phyloP scores from a whole-genome alignment of 2,113 vertebrate genomes.

The Gobius niger region DNA sequence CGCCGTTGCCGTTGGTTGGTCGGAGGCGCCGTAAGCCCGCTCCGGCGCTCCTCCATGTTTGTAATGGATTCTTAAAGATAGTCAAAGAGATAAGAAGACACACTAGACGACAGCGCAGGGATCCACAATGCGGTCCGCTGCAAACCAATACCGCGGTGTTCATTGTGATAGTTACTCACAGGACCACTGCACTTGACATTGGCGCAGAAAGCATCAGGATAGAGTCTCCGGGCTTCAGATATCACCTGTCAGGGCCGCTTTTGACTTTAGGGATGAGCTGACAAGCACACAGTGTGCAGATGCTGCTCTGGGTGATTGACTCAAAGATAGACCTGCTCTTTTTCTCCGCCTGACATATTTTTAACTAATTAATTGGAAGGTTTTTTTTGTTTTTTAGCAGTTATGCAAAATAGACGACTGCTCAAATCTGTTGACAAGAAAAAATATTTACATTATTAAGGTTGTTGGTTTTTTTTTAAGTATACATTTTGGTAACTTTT shows the following conservation, averaged over 20 bases:
- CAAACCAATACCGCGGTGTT: slow-evolving; percentile 60
- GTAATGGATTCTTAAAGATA: slow-evolving; percentile 74
- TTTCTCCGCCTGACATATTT: slow-evolving; percentile 3
- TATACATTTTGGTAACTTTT: no score
- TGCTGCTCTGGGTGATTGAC: background rate
- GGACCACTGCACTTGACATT: slow-evolving; percentile 48
- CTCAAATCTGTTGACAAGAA: no score
- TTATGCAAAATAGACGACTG: background rate
- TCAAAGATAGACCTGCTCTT: slow-evolving; percentile 8
- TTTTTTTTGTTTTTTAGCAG: background rate
- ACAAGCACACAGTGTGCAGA: slow-evolving; percentile 1
- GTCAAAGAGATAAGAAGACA: slow-evolving; percentile 67
- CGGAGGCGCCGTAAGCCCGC: slow-evolving; percentile 56
- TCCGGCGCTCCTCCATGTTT: slow-evolving; percentile 13
- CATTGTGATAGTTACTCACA: slow-evolving; percentile 60
- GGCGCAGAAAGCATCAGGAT: slow-evolving; percentile 16
- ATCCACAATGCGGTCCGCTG: slow-evolving; percentile 44
- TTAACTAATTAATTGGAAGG: background rate
- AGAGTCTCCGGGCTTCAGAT: slow-evolving; percentile 16
- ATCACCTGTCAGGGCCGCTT: slow-evolving; percentile 13
- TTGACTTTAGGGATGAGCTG: slow-evolving; percentile 9
- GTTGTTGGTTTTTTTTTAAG: no score
- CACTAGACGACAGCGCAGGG: slow-evolving; percentile 56
- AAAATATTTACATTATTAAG: no score
- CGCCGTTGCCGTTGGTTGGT: slow-evolving; percentile 52